phyloP scores from a whole-genome alignment of 2,113 vertebrate species.

The Otocyon megalotis region DNA sequence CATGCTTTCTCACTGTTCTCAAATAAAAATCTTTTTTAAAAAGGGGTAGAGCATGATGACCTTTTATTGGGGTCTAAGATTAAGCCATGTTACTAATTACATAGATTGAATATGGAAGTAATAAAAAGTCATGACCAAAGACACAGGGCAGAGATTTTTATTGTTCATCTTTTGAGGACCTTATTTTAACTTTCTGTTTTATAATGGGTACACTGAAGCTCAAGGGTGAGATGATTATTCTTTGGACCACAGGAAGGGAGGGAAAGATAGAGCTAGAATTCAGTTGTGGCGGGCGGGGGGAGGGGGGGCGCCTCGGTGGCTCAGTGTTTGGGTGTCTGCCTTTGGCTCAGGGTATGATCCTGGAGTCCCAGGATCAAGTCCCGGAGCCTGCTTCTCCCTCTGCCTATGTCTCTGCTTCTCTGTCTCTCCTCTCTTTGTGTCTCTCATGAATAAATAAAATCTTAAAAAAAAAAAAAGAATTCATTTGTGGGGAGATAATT shows the following conservation, averaged over 20 bases:
- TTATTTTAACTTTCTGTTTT: slow-evolving; percentile 12
- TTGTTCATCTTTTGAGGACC: background rate
- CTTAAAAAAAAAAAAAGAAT: background rate
- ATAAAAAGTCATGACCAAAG: background rate
- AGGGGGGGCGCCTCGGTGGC: too few species aligned
- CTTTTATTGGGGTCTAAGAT: background rate
- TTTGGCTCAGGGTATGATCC: too few species aligned
- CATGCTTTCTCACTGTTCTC: too few species aligned
- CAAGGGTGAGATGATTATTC: background rate
- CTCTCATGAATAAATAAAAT: too few species aligned
- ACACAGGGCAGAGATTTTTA: background rate
- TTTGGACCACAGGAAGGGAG: background rate
- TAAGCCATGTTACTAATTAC: background rate
- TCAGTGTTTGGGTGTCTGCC: too few species aligned
- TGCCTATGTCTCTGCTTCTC: too few species aligned
- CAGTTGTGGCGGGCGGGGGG: background rate
- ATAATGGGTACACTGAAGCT: background rate
- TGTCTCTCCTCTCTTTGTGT: too few species aligned
- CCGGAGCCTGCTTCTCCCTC: too few species aligned
- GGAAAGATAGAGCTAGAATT: background rate
- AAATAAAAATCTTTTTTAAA: too few species aligned
- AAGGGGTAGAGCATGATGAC: background rate
- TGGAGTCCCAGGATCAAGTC: too few species aligned
- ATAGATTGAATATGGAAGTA: slow-evolving; percentile 10
- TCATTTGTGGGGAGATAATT: background rate